Evolutionary conservation across 2,113 vertebrate genomes (phyloP), one percentile per base, ranked within the genome.

Genomic region (Mesocricetus auratus): DNA sequence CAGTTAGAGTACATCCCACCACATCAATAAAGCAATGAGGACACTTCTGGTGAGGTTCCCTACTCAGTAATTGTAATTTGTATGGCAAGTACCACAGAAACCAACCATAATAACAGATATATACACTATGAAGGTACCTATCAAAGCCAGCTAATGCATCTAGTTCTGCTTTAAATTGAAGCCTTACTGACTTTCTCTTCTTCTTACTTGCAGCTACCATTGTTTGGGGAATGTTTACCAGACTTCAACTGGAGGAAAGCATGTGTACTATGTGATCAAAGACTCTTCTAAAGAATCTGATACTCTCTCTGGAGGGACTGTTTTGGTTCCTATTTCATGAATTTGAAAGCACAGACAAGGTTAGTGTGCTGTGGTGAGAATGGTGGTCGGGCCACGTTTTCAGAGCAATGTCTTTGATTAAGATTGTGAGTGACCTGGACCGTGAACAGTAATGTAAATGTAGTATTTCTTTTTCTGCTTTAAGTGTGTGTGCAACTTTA

Each of bases 201-300:
- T 86, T 89, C 12, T 93, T 75, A 53, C 31, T 6, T 64, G 47
- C 33, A n/a, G 68, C 22, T 31, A 69, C 74, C 64, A 50, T 9
- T 79, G 31, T 87, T 94, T 90, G n/a, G 93, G 83, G 56, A 73
- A 93, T 93, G 1, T 78, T 94, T 11, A 71, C 15, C 86, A 96
- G 77, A 39, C 39, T 95, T 83, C 56, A 88, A n/a, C 15, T 36
- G 56, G 13, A 42, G 2, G 5, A 66, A 75, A 69, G 21, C 8
- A 31, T 39, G 12, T 7, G 45, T 21, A 26, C 36, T 91, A 22
- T 86, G 47, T 89, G 62, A 87, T 58, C 50, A 92, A 94, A 91
- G 82, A 13, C 19, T 90, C 92, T 95, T 95, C 56, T 82, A 75
- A 89, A 64, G 5, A 13, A 0, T 64, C 77, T 33, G 77, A 11